phyloP scores from a whole-genome alignment of 1,140 invertebrate species.

The Panagrolaimus sp. region DNA sequence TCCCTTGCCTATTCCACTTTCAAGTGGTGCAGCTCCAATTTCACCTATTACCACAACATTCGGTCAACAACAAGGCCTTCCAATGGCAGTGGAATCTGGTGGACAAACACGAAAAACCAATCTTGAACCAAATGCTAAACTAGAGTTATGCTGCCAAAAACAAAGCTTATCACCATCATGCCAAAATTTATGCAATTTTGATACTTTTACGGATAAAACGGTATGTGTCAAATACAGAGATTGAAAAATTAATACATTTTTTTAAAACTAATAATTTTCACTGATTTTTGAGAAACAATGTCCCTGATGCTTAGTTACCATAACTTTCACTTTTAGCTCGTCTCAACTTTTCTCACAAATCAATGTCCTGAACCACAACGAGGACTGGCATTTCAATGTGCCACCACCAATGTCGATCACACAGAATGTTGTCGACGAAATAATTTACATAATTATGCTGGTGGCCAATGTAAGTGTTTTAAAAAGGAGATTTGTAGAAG shows the following conservation, averaged over 20 bases:
- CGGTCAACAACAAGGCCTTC: not conserved
- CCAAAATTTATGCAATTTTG: slow-evolving; percentile 41
- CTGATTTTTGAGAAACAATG: too few relatives aligned
- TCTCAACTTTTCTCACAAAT: slow-evolving; percentile 28
- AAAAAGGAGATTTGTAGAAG: too few relatives aligned
- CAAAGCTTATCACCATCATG: slow-evolving; percentile 29
- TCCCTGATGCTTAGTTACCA: too few relatives aligned
- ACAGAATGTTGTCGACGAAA: slow-evolving; percentile 35
- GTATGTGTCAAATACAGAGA: slow-evolving; percentile 25
- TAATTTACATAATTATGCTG: slow-evolving; percentile 32
- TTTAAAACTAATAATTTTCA: too few relatives aligned
- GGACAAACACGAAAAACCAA: not conserved
- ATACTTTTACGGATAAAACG: slow-evolving; percentile 43
- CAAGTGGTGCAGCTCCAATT: slow-evolving; percentile 17
- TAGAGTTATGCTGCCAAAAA: slow-evolving; percentile 43
- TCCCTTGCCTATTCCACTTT: not conserved
- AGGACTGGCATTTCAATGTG: slow-evolving; percentile 43
- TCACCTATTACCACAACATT: slow-evolving; percentile 6
- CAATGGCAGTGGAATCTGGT: not conserved
- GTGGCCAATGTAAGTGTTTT: slow-evolving; percentile 41
- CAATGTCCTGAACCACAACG: slow-evolving; percentile 45
- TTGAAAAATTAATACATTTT: too few relatives aligned
- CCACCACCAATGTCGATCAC: slow-evolving; percentile 38
- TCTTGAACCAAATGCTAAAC: slow-evolving; percentile 35
- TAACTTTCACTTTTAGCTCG: slow-evolving; percentile 32